These are phyloP conservation scores for Ariolimax columbianus DNA, from an alignment of 2,888 invertebrate species.

Conservation along the genomic window DNA sequence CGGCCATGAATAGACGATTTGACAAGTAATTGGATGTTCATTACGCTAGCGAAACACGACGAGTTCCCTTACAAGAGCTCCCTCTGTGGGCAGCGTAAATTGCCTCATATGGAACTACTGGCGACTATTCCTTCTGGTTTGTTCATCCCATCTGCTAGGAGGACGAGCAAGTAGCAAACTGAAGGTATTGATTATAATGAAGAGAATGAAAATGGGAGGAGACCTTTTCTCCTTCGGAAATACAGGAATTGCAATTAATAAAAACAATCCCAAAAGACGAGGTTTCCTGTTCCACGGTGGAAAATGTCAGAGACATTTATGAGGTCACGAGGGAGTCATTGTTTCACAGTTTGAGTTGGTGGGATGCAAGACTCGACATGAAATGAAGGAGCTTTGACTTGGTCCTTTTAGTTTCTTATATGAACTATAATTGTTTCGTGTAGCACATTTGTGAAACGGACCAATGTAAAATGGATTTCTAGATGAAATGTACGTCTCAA, in stretches of 20 bases:
- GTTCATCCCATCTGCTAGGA: not conserved
- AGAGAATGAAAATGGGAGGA: not conserved
- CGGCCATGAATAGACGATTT: not conserved
- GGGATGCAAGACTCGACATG: not conserved
- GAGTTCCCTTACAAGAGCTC: too few relatives aligned
- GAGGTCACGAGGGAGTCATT: not conserved
- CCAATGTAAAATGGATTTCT: too few relatives aligned
- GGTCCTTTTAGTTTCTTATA: too few relatives aligned
- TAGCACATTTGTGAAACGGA: too few relatives aligned
- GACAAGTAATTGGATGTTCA: not conserved
- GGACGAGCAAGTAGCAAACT: not conserved
- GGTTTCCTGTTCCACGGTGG: not conserved
- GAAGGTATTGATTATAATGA: conserved; percentile 2
- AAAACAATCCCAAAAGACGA: not conserved
- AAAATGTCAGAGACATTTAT: not conserved
- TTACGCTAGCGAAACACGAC: not conserved
- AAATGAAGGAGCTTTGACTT: not conserved
- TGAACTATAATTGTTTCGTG: too few relatives aligned
- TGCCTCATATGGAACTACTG: not conserved
- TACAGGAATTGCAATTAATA: conserved; percentile 8
- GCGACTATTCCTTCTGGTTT: not conserved
- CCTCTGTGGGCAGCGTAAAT: not conserved
- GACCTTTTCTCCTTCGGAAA: not conserved
- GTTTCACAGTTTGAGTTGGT: not conserved
- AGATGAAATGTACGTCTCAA: too few relatives aligned